phyloP scores from a whole-genome alignment of 2,888 invertebrate species.

The Quadroppia sp. region DNA sequence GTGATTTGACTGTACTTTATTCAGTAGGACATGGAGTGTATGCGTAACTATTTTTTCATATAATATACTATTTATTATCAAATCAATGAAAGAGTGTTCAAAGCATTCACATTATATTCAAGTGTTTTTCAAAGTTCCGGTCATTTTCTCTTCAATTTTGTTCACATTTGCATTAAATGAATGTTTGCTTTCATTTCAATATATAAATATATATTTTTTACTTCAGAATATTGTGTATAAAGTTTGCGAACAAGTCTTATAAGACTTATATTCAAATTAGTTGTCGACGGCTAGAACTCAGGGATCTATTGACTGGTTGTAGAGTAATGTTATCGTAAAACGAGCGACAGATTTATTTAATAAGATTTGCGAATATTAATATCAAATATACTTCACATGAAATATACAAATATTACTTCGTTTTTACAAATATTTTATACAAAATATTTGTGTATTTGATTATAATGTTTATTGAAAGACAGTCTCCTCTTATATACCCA shows the following conservation, averaged over 20 bases:
- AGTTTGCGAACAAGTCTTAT: background rate
- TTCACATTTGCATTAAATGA: background rate
- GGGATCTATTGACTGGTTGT: too few relatives aligned
- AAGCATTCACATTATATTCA: background rate
- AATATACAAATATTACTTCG: too few relatives aligned
- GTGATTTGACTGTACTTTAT: constrained; percentile 2
- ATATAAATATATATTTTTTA: too few relatives aligned
- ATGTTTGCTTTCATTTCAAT: background rate
- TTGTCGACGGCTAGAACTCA: background rate
- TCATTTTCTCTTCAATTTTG: background rate
- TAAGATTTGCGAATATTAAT: background rate
- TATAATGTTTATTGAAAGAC: too few relatives aligned
- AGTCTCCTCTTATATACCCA: too few relatives aligned
- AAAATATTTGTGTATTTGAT: too few relatives aligned
- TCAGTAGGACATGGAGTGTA: constrained; percentile 21
- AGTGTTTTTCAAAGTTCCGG: background rate
- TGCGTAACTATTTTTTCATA: constrained; percentile 24
- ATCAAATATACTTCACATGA: background rate
- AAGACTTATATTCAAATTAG: constrained; percentile 30
- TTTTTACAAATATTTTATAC: too few relatives aligned
- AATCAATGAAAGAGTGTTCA: background rate
- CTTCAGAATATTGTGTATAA: too few relatives aligned
- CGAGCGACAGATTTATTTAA: constrained; percentile 25
- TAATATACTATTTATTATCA: background rate
- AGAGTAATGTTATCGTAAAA: background rate